Conservation (phyloP, 2,888 invertebrate genomes). For the Eurytoma californica region DNA sequence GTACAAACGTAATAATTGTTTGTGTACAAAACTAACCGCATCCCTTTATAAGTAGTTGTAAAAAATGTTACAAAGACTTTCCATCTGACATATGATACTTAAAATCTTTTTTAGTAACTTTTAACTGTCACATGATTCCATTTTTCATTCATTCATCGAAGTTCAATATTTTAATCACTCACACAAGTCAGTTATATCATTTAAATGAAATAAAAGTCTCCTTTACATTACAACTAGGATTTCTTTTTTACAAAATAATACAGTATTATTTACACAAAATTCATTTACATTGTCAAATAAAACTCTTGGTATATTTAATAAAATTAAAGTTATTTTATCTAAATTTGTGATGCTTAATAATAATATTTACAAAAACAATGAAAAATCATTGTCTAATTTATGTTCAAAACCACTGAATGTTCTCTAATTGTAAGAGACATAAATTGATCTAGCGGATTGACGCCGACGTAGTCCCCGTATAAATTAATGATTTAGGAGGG, state of each 20-base stretch:
- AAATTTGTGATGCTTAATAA: conserved; percentile 24
- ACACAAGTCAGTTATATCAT: conserved; percentile 20
- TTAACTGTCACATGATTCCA: conserved; percentile 18
- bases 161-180: conserved; percentile 27
- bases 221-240: conserved; percentile 49
- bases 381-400: conserved; percentile 9
- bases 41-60: conserved; percentile 46
- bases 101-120: conserved; percentile 29
- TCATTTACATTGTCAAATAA: conserved; percentile 53
- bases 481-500: not conserved
- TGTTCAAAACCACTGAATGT: conserved; percentile 1
- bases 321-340: conserved; percentile 26
- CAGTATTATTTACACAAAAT: conserved; percentile 53
- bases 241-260: conserved; percentile 56
- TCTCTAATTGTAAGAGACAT: not conserved
- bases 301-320: conserved; percentile 42
- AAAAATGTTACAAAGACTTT: conserved; percentile 49
- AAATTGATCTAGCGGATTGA: not conserved
- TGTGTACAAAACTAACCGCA: conserved; percentile 48
- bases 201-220: conserved; percentile 55
- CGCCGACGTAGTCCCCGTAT: not conserved
- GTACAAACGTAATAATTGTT: conserved; percentile 53
- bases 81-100: conserved; percentile 31
- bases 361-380: conserved; percentile 45
- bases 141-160: conserved; percentile 30